Evolutionary conservation across 2,888 invertebrate genomes (phyloP), one percentile per base, ranked within the genome.

Genomic region (Serrognathus titanus): DNA sequence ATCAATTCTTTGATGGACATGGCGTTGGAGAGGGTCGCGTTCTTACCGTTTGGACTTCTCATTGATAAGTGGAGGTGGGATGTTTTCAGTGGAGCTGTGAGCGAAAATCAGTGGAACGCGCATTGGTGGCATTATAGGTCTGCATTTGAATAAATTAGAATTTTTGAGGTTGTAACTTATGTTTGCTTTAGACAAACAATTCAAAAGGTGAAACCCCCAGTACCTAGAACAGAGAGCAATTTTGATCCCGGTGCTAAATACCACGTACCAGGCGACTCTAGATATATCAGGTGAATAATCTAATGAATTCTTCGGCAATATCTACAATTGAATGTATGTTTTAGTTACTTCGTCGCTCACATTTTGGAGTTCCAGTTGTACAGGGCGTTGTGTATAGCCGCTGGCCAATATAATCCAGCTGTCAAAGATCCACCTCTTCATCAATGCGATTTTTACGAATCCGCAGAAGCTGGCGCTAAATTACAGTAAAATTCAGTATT

Each of bases 301-400:
- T n/a, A 43, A 10, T 10, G 3, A 43, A 1, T 16, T 16, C 20
- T 43, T 43, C 10, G 6, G 10, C 43, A 16, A 9, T 7, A 12
- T 10, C 10, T 39, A 12, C 12, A 12, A 13, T 47, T 39, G 0
- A 39, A 8, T 39, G 43, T 60, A 2, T 38, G 47, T 64, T 65
- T 37, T 70, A 82, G 83, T 58, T 84, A 83, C 63, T 75, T 83
- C 64, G 82, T 89, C 55, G 85, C 86, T 16, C 84, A 83, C 67
- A 81, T 91, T 9, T 73, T 90, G 38, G 88, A 90, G 75, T 91
- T 90, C 73, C 89, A 90, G 79, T 86, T 90, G 63, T 84, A 89
- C 62, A 77, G 83, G 65, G 81, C 87, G 0, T 75, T 90, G 35
- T 90, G 90, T 68, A 81, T 78, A 50, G 81, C 76, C 60, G 85